phyloP scores from a whole-genome alignment of 1,140 invertebrate species.

The Sesamia nonagrioides region DNA sequence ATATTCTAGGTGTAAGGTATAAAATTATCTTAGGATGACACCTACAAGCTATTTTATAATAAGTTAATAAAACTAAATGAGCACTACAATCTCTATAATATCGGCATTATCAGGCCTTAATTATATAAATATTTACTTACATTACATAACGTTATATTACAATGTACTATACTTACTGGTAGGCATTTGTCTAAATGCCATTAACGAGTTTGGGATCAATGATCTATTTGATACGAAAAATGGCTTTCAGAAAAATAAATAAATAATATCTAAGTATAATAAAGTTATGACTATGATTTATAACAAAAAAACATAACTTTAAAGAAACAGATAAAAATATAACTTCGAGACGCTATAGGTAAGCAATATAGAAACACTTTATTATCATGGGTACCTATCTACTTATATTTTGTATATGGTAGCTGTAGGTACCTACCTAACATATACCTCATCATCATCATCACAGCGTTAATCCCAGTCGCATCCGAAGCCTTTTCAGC shows the following conservation, averaged over 20 bases:
- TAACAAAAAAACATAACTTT: conserved; percentile 9
- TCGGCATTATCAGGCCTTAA: conserved; percentile 40
- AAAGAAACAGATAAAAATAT: not conserved
- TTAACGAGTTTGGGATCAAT: conserved; percentile 38
- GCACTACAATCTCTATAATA: conserved; percentile 44
- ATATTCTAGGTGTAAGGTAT: conserved; percentile 3
- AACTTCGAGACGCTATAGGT: conserved; percentile 9
- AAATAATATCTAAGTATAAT: conserved; percentile 32
- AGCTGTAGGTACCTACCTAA: too few relatives aligned
- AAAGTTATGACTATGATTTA: conserved; percentile 26
- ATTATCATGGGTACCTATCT: too few relatives aligned
- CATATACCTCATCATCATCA: too few relatives aligned
- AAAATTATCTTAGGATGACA: conserved; percentile 38
- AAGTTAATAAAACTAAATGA: conserved; percentile 43
- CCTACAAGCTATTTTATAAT: conserved; percentile 36
- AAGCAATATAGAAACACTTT: conserved; percentile 36
- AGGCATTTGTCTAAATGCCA: conserved; percentile 44
- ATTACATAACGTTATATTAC: conserved; percentile 29
- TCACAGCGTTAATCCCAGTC: too few relatives aligned
- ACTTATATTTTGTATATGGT: conserved; percentile 13
- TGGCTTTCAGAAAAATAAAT: conserved; percentile 32
- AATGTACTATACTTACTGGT: conserved; percentile 29
- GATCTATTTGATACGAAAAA: conserved; percentile 15
- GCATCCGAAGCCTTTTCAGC: too few relatives aligned
- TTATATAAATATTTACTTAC: conserved; percentile 25